A percentile compares a stretch with the other conserved stretches of the same genome.
Evolutionary conservation across 1,140 invertebrate species (phyloP).

Genomic region (Eriocheir sinensis): DNA sequence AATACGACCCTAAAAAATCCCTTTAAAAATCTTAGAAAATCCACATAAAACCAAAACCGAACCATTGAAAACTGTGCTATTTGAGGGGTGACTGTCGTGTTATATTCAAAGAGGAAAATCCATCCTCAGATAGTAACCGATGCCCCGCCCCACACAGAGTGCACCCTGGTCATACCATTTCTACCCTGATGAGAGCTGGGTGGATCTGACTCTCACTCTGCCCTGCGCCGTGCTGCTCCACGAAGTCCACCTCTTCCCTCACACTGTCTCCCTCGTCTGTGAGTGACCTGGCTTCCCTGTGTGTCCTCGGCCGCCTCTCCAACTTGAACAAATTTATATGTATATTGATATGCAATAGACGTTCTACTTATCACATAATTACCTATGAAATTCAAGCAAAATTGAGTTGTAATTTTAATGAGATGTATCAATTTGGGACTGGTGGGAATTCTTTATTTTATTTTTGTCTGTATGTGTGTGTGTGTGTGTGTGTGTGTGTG

Average conservation of each 20-base stretch:
- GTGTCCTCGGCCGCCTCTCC: too few species aligned
- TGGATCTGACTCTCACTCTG: slow-evolving; percentile 92
- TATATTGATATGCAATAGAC: background rate
- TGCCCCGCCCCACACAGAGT: slow-evolving; percentile 83
- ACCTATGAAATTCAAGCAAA: too few species aligned
- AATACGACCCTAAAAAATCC: too few species aligned
- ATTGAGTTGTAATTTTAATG: too few species aligned
- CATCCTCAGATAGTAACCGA: background rate
- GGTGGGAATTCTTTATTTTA: too few species aligned
- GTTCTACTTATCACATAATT: background rate
- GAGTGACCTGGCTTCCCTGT: slow-evolving; percentile 39
- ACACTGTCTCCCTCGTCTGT: slow-evolving; percentile 83
- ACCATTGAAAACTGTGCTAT: too few species aligned
- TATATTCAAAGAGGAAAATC: background rate
- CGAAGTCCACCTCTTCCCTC: slow-evolving; percentile 94
- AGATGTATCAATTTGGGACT: too few species aligned
- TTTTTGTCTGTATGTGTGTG: too few species aligned
- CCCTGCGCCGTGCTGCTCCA: slow-evolving; percentile 94
- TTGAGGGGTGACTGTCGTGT: too few species aligned
- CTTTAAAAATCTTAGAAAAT: too few species aligned
- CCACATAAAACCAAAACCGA: too few species aligned
- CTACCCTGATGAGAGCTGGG: slow-evolving; percentile 93
- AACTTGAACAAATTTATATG: background rate
- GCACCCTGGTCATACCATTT: slow-evolving; percentile 96
- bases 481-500: too few species aligned